Percentiles rank a stretch among this genome's conserved stretches.
Conservation (phyloP, 2,888 invertebrate genomes). For the Synanthedon tipuliformis region DNA sequence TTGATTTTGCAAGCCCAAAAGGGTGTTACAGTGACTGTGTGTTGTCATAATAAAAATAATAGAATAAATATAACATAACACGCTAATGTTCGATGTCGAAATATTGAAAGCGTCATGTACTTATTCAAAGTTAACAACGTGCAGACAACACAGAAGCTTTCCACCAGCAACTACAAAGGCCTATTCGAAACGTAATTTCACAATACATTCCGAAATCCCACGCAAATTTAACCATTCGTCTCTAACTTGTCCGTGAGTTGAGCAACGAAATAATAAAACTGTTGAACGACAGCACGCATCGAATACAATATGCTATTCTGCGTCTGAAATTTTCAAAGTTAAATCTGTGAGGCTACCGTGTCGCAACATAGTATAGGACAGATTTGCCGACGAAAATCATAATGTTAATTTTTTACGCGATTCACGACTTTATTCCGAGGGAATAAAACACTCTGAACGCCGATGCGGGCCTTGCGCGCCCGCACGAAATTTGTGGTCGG, state of each 20-base stretch:
- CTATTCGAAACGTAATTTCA: constrained; percentile 17
- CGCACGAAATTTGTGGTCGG: constrained; percentile 18
- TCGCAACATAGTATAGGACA: constrained; percentile 47
- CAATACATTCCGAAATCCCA: constrained; percentile 14
- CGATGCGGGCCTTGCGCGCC: constrained; percentile 10
- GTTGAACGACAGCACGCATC: constrained; percentile 25
- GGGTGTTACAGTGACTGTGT: too few species aligned
- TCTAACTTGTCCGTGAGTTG: constrained; percentile 18
- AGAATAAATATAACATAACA: too few species aligned
- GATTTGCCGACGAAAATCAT: not conserved
- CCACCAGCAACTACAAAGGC: constrained; percentile 15
- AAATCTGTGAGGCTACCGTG: constrained; percentile 55
- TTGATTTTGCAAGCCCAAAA: too few species aligned
- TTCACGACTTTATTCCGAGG: constrained; percentile 14
- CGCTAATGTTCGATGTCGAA: too few species aligned
- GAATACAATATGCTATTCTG: constrained; percentile 63
- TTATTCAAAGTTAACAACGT: not conserved
- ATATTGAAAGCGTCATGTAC: too few species aligned
- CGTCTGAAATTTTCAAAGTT: constrained; percentile 58
- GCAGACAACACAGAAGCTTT: not conserved
- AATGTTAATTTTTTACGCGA: constrained; percentile 1
- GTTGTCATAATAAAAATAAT: too few species aligned
- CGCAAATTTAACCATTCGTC: constrained; percentile 32
- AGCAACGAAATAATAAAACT: constrained; percentile 44
- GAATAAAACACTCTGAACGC: constrained; percentile 12